Percentiles rank a stretch among this genome's conserved stretches.
Conservation (phyloP, 1,140 invertebrate genomes). For the Contarinia nasturtii region DNA sequence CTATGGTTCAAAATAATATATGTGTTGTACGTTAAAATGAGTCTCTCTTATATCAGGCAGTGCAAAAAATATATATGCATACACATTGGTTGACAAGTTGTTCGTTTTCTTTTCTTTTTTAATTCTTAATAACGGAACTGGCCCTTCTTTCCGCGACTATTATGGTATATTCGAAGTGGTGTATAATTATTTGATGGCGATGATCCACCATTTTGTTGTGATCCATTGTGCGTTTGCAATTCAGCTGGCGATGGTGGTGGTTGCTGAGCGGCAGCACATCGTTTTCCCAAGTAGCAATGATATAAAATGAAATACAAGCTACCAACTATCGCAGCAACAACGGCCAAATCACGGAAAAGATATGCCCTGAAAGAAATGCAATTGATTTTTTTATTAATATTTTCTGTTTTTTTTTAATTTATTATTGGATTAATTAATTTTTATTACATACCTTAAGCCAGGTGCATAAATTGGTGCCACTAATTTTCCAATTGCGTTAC, state of each 20-base stretch:
- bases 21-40: too few species aligned
- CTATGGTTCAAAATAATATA: too few species aligned
- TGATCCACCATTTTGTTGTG: conserved; percentile 15
- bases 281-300: conserved; percentile 46
- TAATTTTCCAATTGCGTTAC: conserved; percentile 13
- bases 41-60: too few species aligned
- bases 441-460: too few species aligned
- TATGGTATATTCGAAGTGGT: conserved; percentile 55
- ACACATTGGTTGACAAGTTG: too few species aligned
- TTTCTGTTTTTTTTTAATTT: too few species aligned
- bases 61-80: too few species aligned
- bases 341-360: conserved; percentile 28
- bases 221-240: background rate
- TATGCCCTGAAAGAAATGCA: background rate
- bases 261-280: conserved; percentile 39
- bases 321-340: conserved; percentile 36
- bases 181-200: conserved; percentile 53
- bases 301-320: conserved; percentile 46
- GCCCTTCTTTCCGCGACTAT: conserved; percentile 51
- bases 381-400: too few species aligned
- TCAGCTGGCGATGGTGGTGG: conserved; percentile 25
- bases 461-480: background rate
- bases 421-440: too few species aligned
- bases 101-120: background rate
- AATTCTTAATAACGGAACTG: conserved; percentile 52